phyloP scores from a whole-genome alignment of 2,797 vertebrate species.

The Ambastaia sidthimunki region DNA sequence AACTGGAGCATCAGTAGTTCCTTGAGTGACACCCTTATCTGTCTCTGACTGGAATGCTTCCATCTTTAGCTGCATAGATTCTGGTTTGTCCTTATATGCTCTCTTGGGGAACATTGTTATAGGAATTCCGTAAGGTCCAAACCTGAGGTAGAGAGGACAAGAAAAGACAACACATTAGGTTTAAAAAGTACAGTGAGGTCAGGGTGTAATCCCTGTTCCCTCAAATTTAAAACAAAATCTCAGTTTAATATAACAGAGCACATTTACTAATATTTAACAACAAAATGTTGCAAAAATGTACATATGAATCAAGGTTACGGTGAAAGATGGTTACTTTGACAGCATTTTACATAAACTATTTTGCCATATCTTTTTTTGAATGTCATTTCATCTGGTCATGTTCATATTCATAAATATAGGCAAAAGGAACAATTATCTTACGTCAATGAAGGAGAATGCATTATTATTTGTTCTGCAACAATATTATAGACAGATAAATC shows the following conservation, averaged over 20 bases:
- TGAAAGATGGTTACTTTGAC: not conserved
- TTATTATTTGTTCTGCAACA: not conserved
- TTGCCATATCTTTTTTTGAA: not conserved
- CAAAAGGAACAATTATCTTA: not conserved
- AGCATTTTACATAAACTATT: not conserved
- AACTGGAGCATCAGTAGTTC: constrained; percentile 41
- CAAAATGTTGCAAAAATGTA: not conserved
- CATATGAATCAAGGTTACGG: not conserved
- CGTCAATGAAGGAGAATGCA: not conserved
- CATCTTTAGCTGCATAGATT: constrained; percentile 85
- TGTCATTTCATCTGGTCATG: not conserved
- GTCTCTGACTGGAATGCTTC: constrained; percentile 83
- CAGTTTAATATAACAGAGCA: not conserved
- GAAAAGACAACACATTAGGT: constrained; percentile 21
- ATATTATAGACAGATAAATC: not conserved
- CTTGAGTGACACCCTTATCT: constrained; percentile 67
- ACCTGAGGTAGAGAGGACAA: constrained; percentile 72
- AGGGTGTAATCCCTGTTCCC: not conserved
- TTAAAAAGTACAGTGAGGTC: not conserved
- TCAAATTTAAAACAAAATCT: not conserved
- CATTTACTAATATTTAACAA: not conserved
- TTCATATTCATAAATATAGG: not conserved
- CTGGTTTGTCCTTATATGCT: constrained; percentile 85
- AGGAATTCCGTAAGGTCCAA: constrained; percentile 91
- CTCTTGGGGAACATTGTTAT: constrained; percentile 89